These are phyloP conservation scores for Leptinotarsa tumamoca DNA, from an alignment of 2,888 invertebrate species.

Conservation along the genomic window DNA sequence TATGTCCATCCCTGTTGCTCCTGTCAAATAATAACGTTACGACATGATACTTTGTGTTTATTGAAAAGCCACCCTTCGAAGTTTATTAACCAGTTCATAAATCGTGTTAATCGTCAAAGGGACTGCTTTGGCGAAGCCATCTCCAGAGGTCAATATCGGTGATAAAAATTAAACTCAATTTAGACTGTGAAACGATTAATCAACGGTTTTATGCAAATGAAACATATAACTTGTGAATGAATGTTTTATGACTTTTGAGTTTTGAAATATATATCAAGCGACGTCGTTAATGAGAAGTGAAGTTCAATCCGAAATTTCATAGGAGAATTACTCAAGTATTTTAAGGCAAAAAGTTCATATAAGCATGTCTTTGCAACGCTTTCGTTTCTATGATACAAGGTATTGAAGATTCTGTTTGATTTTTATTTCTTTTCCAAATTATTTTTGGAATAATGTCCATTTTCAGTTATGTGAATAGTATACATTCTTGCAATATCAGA, in stretches of 20 bases:
- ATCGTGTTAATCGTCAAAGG: not conserved
- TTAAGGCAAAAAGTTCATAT: no score
- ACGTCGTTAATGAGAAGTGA: no score
- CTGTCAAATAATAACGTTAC: not conserved
- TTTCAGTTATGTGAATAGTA: no score
- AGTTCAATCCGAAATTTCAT: no score
- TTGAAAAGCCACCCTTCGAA: constrained; percentile 5
- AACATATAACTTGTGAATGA: not conserved
- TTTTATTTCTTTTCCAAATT: no score
- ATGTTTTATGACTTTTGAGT: not conserved
- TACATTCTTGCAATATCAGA: no score
- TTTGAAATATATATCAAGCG: not conserved
- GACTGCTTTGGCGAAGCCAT: not conserved
- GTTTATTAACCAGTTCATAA: constrained; percentile 14
- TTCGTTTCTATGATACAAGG: no score
- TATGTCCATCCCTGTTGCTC: not conserved
- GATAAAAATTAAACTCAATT: not conserved
- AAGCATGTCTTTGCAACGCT: no score
- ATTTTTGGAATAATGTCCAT: no score
- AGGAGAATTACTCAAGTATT: no score
- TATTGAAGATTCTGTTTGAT: no score
- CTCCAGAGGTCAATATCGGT: not conserved
- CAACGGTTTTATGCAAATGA: not conserved
- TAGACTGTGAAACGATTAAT: not conserved
- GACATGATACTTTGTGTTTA: constrained; percentile 7